phyloP scores from a whole-genome alignment of 2,888 invertebrate genomes.

The Sphinx pinastri region DNA sequence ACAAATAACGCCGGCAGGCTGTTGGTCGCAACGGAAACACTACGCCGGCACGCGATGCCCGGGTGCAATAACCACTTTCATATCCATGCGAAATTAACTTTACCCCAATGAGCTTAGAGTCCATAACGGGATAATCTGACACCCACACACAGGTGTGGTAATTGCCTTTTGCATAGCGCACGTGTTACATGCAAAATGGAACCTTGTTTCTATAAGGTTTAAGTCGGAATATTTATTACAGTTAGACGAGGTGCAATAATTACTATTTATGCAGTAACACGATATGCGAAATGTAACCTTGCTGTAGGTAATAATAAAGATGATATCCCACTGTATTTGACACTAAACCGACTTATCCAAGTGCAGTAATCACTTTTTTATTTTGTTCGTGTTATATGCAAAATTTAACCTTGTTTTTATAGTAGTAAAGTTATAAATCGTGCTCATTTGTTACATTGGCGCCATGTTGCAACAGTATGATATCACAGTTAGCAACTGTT shows the following conservation, averaged over 20 bases:
- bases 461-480: conserved; percentile 7
- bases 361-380: conserved; percentile 43
- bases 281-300: neutral
- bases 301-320: neutral
- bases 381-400: neutral
- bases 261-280: neutral
- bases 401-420: conserved; percentile 3
- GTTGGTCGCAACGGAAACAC: conserved; percentile 12
- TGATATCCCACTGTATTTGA: neutral
- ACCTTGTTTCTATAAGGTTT: neutral
- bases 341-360: conserved; percentile 14
- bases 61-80: conserved; percentile 21
- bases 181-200: conserved; percentile 39
- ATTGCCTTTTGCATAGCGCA: conserved; percentile 35
- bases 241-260: conserved; percentile 5
- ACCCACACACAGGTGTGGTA: conserved; percentile 11
- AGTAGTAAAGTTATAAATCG: neutral
- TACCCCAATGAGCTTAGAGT: conserved; percentile 6
- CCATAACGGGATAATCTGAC: neutral
- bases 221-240: conserved; percentile 14
- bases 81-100: conserved; percentile 8
- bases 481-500: conserved; percentile 8
- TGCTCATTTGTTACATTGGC: conserved; percentile 6
- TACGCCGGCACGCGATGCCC: conserved; percentile 2
- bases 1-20: conserved; percentile 3